These are phyloP conservation scores for Acheta domesticus DNA, from an alignment of 2,888 invertebrate species.

Conservation along the genomic window DNA sequence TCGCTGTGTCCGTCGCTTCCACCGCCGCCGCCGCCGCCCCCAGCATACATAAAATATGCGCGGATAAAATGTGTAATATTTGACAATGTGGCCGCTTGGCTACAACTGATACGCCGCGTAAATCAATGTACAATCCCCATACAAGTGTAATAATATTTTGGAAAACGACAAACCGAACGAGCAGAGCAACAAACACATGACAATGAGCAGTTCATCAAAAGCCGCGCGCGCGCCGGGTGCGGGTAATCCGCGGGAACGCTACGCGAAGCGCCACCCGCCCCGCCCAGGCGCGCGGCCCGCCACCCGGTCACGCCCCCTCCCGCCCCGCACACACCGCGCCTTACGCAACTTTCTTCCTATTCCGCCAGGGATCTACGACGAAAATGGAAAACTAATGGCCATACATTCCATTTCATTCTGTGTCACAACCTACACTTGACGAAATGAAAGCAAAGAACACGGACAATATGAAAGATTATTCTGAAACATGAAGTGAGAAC, in stretches of 20 bases:
- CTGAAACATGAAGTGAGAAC: too few relatives aligned
- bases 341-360: background rate
- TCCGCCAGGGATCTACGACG: background rate
- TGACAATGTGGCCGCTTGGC: constrained; percentile 18
- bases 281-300: background rate
- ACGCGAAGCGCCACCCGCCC: background rate
- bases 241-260: background rate
- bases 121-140: constrained; percentile 18
- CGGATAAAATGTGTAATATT: constrained; percentile 18
- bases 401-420: too few relatives aligned
- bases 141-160: constrained; percentile 10
- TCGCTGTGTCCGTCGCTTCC: background rate
- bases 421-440: too few relatives aligned
- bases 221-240: background rate
- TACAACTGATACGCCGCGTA: constrained; percentile 18
- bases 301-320: background rate
- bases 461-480: too few relatives aligned
- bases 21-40: background rate
- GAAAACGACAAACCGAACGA: constrained; percentile 18
- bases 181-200: background rate
- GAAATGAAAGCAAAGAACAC: too few relatives aligned
- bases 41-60: constrained; percentile 6
- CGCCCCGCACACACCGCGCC: background rate
- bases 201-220: constrained; percentile 18
- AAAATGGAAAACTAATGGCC: too few relatives aligned